phyloP scores from a whole-genome alignment of 2,113 vertebrate species.

The Elephas maximus region DNA sequence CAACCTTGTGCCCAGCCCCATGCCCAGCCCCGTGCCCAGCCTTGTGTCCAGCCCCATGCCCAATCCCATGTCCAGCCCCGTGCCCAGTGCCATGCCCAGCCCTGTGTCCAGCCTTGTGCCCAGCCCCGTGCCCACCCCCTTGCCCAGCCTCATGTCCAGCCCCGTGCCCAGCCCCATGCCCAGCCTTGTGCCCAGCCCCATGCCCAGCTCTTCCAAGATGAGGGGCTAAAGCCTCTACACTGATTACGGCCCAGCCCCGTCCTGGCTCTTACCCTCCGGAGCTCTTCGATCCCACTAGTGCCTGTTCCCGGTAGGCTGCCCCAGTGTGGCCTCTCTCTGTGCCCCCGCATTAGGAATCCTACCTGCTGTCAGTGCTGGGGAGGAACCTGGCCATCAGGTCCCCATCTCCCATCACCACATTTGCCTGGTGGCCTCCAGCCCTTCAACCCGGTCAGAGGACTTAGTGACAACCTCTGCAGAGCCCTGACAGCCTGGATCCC shows the following conservation, averaged over 20 bases:
- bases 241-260: not conserved
- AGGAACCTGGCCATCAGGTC: fast-evolving
- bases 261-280: not conserved
- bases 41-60: not conserved
- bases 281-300: not conserved
- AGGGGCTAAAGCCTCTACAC: not conserved
- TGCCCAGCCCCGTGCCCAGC: not conserved
- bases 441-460: no score
- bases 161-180: not conserved
- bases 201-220: not conserved
- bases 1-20: no score
- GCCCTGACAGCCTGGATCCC: not conserved
- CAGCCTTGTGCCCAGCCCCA: not conserved
- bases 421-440: not conserved
- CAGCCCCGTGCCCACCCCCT: not conserved
- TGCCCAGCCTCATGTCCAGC: no score
- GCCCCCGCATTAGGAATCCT: fast-evolving
- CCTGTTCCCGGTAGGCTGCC: not conserved
- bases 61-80: not conserved
- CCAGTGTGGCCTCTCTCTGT: no score
- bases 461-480: not conserved
- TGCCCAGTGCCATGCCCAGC: not conserved
- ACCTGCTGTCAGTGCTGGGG: fast-evolving
- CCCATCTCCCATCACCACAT: no score
- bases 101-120: not conserved